phyloP scores from a whole-genome alignment of 2,888 invertebrate genomes.

The Aphelenchoides bicaudatus region DNA sequence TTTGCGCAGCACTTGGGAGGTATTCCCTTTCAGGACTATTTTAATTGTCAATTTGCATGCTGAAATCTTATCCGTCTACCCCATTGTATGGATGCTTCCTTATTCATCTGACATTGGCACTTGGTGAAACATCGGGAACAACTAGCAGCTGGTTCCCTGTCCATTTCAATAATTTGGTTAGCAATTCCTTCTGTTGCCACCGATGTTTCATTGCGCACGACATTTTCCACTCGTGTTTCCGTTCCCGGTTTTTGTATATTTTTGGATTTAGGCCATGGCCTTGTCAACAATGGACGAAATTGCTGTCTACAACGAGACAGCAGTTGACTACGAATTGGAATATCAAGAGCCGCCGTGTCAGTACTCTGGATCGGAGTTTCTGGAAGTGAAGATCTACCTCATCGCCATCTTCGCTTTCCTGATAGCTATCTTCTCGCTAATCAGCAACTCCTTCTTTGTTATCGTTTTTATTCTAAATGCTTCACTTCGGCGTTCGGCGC shows the following conservation, averaged over 20 bases:
- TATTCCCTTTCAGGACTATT: too few species aligned
- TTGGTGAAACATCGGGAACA: too few species aligned
- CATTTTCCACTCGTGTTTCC: neutral
- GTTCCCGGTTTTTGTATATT: neutral
- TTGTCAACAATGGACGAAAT: too few species aligned
- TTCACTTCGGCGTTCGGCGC: conserved; percentile 43
- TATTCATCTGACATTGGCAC: too few species aligned
- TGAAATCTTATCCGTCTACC: too few species aligned
- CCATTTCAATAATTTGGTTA: too few species aligned
- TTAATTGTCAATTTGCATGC: too few species aligned
- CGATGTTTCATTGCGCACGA: neutral
- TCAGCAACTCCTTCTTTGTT: conserved; percentile 57
- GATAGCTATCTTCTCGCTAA: conserved; percentile 49
- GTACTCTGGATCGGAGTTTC: conserved; percentile 46
- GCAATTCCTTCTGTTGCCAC: neutral
- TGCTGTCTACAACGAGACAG: too few species aligned
- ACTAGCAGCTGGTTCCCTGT: too few species aligned
- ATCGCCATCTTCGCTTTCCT: conserved; percentile 54
- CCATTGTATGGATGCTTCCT: too few species aligned
- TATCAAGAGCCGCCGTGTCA: neutral
- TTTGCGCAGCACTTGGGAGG: too few species aligned
- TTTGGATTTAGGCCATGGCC: too few species aligned
- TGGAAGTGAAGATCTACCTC: conserved; percentile 54
- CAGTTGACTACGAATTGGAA: neutral
- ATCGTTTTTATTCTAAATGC: conserved; percentile 46